Evolutionary conservation across 2,797 vertebrate genomes (phyloP).

Genomic region (Hemibagrus guttatus): DNA sequence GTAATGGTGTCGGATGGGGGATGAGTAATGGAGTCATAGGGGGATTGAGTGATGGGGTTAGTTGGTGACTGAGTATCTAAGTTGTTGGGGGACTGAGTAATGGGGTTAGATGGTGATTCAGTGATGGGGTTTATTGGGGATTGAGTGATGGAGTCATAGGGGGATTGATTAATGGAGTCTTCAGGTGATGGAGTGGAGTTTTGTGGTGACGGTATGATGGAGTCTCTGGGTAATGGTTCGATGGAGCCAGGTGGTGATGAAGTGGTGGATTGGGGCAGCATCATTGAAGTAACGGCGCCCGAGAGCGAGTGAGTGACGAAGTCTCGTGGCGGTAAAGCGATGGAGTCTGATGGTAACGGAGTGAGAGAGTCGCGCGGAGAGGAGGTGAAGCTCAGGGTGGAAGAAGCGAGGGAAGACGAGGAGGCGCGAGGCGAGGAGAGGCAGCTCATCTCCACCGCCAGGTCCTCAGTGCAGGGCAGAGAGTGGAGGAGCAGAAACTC

Average conservation of each 20-base stretch:
- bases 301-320: background rate
- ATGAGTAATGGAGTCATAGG: background rate
- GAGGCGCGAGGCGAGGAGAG: slow-evolving; percentile 68
- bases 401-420: slow-evolving; percentile 57
- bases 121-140: background rate
- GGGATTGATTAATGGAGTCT: background rate
- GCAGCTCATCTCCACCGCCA: slow-evolving; percentile 76
- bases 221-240: background rate
- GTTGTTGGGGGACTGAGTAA: background rate
- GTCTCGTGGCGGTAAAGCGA: background rate
- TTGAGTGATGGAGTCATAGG: background rate
- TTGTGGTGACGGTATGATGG: background rate
- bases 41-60: background rate
- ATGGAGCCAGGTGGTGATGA: background rate
- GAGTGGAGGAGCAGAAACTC: slow-evolving; percentile 79
- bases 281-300: background rate
- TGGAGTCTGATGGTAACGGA: slow-evolving; percentile 23
- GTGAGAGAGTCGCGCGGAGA: slow-evolving; percentile 48
- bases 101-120: background rate
- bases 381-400: slow-evolving; percentile 64
- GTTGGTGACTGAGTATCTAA: background rate
- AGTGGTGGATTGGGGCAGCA: slow-evolving; percentile 8
- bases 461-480: slow-evolving; percentile 82
- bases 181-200: background rate
- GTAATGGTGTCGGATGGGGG: background rate